Evolutionary conservation across 2,797 vertebrate species (phyloP), one percentile per base, ranked within the genome.

Genomic region (Myotis planiceps): DNA sequence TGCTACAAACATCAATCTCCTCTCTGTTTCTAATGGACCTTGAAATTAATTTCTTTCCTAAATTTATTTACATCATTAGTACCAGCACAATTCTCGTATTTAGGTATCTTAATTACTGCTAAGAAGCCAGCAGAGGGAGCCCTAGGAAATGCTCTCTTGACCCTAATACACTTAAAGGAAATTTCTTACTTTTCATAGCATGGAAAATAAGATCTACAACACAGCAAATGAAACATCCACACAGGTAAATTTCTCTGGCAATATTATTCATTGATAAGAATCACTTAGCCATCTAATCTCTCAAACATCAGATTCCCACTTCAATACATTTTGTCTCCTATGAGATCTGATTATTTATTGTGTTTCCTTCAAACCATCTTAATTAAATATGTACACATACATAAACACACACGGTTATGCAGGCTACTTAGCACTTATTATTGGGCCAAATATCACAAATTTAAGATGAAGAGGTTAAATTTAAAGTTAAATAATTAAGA

Each of bases 41-140:
- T 90, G 80, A 97, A 96, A 96, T 97, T 93, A 96, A 93, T 92
- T 94, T 96, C 76, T 89, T 90, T 47, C 75, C 47, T 83, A 94
- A 92, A 92, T 96, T 88, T 83, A 94, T 84, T 81, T 65, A 87
- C 15, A 90, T 45, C 81, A 93, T 92, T 86, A 93, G 58, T 78
- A 86, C 21, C 42, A 89, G 65, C 29, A 94, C 69, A 83, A 74
- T 95, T 94, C 47, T 63, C 19, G 69, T 53, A 95, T 89, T 4
- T 18, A 55, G 75, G 8, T 58, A 76, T 80, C 65, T 95, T 89
- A 94, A 84, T 89, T 93, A 71, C 6, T 74, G 42, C 45, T 45
- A 71, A 15, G 58, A 87, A 72, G 39, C 68, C 90, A 96, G 93
- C 23, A 96, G 93, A 94, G 94, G 86, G 92, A 83, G 88, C 53